Conservation (phyloP, 2,888 invertebrate species). For the Theristus sp. region DNA sequence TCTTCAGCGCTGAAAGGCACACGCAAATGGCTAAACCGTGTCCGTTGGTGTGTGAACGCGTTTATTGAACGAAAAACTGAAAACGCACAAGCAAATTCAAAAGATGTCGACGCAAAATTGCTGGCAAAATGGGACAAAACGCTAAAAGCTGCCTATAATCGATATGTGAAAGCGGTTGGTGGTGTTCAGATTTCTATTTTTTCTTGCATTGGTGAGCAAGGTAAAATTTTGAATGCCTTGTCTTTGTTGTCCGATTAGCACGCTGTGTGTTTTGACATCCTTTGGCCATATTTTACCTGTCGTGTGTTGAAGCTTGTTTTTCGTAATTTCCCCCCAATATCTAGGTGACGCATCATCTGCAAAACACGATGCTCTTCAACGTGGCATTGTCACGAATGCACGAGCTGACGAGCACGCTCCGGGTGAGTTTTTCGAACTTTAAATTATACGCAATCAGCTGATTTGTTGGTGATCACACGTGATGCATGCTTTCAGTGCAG, state of each 20-base stretch:
- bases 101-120: background rate
- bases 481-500: no score
- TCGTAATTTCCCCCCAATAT: background rate
- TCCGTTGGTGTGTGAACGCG: background rate
- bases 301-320: background rate
- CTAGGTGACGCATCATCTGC: background rate
- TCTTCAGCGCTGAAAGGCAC: background rate
- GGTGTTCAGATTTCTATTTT: background rate
- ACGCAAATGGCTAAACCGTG: background rate
- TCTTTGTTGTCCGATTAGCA: no score
- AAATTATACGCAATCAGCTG: no score
- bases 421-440: background rate
- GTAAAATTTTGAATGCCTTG: no score
- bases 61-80: background rate
- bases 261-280: background rate
- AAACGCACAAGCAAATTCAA: background rate
- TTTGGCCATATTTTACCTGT: background rate
- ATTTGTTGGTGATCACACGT: no score
- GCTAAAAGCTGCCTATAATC: background rate
- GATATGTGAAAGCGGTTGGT: background rate
- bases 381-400: background rate
- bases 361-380: background rate
- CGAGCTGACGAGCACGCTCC: background rate
- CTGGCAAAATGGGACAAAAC: background rate
- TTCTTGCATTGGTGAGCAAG: no score